A percentile compares a stretch with the other conserved stretches of the same genome.
Conservation (phyloP, 2,113 vertebrate genomes). For the Psammodynastes pulverulentus region DNA sequence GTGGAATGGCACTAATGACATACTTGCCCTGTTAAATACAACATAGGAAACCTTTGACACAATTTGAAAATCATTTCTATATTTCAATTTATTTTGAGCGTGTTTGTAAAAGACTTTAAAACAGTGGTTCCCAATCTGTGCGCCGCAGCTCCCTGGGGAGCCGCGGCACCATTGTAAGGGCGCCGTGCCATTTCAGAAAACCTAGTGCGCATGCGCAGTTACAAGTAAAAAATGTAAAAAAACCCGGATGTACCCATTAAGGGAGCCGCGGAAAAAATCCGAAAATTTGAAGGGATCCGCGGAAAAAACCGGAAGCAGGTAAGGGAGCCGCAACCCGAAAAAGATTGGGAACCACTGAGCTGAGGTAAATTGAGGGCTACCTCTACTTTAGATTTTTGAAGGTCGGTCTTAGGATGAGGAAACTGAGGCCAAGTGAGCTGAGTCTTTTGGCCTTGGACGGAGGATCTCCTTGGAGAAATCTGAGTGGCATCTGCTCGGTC, state of each 20-base stretch:
- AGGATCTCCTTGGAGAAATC: neutral
- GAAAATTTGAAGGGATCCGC: too few relatives aligned
- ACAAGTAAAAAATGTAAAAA: too few relatives aligned
- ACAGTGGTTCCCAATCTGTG: too few relatives aligned
- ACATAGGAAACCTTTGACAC: constrained; percentile 31
- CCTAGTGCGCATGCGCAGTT: too few relatives aligned
- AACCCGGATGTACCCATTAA: too few relatives aligned
- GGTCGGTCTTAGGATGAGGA: neutral
- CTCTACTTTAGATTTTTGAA: neutral
- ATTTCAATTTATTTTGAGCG: neutral
- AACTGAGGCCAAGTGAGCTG: neutral
- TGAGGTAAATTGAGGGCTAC: neutral
- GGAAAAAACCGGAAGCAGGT: too few relatives aligned
- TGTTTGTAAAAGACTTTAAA: neutral
- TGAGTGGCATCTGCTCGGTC: neutral
- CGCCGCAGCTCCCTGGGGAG: too few relatives aligned
- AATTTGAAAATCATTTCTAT: neutral
- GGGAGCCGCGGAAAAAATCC: too few relatives aligned
- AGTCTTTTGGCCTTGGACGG: neutral
- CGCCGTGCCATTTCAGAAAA: too few relatives aligned
- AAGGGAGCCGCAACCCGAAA: too few relatives aligned
- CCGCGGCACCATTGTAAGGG: too few relatives aligned
- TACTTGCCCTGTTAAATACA: constrained; percentile 79
- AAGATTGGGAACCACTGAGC: too few relatives aligned
- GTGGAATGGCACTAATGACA: constrained; percentile 87